phyloP scores from a whole-genome alignment of 2,888 invertebrate species.

The Dilophus febrilis region DNA sequence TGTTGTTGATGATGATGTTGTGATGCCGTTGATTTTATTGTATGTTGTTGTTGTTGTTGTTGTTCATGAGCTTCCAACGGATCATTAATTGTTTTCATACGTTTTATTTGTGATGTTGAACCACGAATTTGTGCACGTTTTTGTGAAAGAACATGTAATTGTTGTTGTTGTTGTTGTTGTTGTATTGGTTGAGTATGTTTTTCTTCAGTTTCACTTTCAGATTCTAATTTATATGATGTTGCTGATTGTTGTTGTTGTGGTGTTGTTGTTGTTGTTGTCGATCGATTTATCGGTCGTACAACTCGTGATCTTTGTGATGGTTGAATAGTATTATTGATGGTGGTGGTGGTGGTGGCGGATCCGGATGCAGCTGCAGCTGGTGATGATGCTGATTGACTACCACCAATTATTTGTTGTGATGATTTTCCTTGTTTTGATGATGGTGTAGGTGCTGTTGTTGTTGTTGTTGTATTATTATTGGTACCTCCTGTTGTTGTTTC shows the following conservation, averaged over 20 bases:
- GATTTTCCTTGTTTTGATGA: slow-evolving; percentile 3
- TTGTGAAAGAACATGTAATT: slow-evolving; percentile 24
- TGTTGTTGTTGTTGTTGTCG: no score
- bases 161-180: no score
- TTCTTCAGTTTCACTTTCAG: slow-evolving; percentile 44
- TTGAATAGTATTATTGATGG: slow-evolving; percentile 2
- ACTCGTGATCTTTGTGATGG: slow-evolving; percentile 20
- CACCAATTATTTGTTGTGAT: neutral
- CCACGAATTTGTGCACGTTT: slow-evolving; percentile 26
- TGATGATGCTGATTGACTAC: slow-evolving; percentile 30
- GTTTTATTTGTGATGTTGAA: slow-evolving; percentile 19
- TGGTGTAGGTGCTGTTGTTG: slow-evolving; percentile 45
- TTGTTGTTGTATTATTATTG: slow-evolving; percentile 27
- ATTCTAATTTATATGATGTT: slow-evolving; percentile 41
- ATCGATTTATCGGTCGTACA: slow-evolving; percentile 19
- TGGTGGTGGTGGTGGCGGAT: slow-evolving; percentile 41
- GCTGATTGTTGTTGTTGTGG: no score
- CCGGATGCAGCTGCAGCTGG: slow-evolving; percentile 42
- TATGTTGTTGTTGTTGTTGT: slow-evolving; percentile 38
- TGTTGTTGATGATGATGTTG: slow-evolving; percentile 34
- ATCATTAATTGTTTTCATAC: slow-evolving; percentile 36
- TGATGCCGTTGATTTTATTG: no score
- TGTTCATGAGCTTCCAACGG: slow-evolving; percentile 41
- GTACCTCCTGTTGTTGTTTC: slow-evolving; percentile 46
- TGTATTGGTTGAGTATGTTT: slow-evolving; percentile 31